Percentiles rank a stretch among this genome's conserved stretches.
Conservation (phyloP, 2,888 invertebrate genomes). For the Drosophila histrio region DNA sequence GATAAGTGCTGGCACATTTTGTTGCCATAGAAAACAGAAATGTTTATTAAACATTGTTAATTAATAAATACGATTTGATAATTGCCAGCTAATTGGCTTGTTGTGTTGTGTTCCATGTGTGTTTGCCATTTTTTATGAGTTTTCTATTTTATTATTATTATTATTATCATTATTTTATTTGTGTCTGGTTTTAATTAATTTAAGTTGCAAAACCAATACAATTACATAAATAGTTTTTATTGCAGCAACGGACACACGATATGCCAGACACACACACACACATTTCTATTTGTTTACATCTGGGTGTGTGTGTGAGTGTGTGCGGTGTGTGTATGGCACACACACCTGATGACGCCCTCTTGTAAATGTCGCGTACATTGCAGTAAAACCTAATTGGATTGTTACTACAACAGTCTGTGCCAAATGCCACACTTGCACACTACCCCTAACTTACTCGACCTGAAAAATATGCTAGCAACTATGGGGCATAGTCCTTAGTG, state of each 20-base stretch:
- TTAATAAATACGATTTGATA: conserved; percentile 54
- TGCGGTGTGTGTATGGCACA: not conserved
- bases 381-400: conserved; percentile 58
- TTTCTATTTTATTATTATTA: conserved; percentile 14
- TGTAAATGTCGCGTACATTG: conserved; percentile 43
- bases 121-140: conserved; percentile 15
- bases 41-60: conserved; percentile 34
- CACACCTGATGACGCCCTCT: conserved; percentile 40
- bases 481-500: not conserved
- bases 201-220: conserved; percentile 41
- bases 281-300: not conserved
- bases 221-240: conserved; percentile 46
- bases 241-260: not conserved
- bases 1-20: not conserved
- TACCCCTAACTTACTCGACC: not conserved
- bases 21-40: conserved; percentile 2
- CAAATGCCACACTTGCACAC: conserved; percentile 14
- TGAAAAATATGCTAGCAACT: conserved; percentile 3
- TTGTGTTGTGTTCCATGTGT: conserved; percentile 31
- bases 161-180: conserved; percentile 6
- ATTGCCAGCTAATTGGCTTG: conserved; percentile 58
- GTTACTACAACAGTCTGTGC: conserved; percentile 43
- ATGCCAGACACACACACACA: not conserved
- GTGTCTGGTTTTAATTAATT: conserved; percentile 48
- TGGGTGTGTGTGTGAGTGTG: not conserved